Evolutionary conservation across 1,140 invertebrate genomes (phyloP), one percentile per base, ranked within the genome.

Genomic region (Bombus sibiricus): DNA sequence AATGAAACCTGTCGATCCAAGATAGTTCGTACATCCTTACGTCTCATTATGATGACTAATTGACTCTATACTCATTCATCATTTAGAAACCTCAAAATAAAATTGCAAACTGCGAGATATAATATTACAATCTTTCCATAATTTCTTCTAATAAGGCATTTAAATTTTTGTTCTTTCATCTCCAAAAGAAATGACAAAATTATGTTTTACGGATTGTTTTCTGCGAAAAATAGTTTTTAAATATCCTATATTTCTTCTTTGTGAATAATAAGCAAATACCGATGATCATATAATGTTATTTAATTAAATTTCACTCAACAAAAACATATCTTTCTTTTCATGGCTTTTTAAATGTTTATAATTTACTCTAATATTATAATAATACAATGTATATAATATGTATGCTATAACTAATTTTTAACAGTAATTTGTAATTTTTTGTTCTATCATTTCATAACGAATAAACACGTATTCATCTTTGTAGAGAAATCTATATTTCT

Each of bases 41-140:
- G n/a, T 68, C 43, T 88, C 43, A 72, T 88, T 74, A 77, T 78
- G 64, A 77, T 74, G 64, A 62, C 53, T 89, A 86, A 89, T 71
- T 86, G 41, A 39, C 53, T 53, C 28, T 47, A 43, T 43, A 39
- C 47, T 59, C 64, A 72, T 47, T 77, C 66, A 87, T 81, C 37
- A 47, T 79, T 28, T 64, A 57, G 18, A 73, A 68, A 81, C 39
- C 66, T 71, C 47, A 53, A 57, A 62, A 86, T 78, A 18, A 25
- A 66, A 59, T 76, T 62, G 22, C 74, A 37, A 34, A 57, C 32
- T 34, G 39, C 66, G 37, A 39, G 34, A 85, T 80, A 22, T 74
- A 62, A 43, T 9, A 22, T 74, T 39, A 62, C 15, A 12, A 13
- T 18, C 47, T 43, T 83, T 82, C 79, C 37, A 84, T 66, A 75